phyloP scores from a whole-genome alignment of 2,797 vertebrate species.

The Myoxocephalus aenaeus region DNA sequence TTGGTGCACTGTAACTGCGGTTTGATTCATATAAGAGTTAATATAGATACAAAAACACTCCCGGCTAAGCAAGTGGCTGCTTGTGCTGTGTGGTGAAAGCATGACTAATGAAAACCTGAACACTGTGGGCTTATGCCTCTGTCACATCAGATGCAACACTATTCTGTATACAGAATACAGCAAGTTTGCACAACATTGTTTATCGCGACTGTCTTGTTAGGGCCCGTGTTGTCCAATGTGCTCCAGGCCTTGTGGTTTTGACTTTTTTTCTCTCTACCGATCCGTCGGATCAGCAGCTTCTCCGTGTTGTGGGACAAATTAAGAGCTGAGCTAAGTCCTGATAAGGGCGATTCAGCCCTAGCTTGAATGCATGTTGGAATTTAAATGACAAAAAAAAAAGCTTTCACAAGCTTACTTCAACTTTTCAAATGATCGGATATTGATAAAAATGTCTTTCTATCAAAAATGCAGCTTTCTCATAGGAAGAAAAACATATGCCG shows the following conservation, averaged over 20 bases:
- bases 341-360: constrained; percentile 1
- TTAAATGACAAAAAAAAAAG: constrained; percentile 4
- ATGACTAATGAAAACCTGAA: constrained; percentile 45
- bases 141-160: constrained; percentile 36
- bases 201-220: constrained; percentile 41
- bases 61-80: not conserved
- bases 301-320: not conserved
- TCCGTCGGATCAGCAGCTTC: constrained; percentile 6
- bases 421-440: constrained; percentile 30
- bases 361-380: not conserved
- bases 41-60: constrained; percentile 1
- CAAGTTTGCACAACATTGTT: constrained; percentile 27
- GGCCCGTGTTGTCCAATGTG: constrained; percentile 9
- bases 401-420: constrained; percentile 12
- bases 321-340: not conserved
- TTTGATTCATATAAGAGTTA: constrained; percentile 2
- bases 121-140: not conserved
- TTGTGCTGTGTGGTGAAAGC: constrained; percentile 7
- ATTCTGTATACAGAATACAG: constrained; percentile 16
- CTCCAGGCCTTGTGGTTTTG: constrained; percentile 6
- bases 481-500: constrained; percentile 24
- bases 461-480: constrained; percentile 6
- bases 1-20: not conserved
- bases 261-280: constrained; percentile 7
- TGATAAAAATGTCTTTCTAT: constrained; percentile 16